Conservation (phyloP, 2,888 invertebrate genomes). For the Hecatera dysodea region DNA sequence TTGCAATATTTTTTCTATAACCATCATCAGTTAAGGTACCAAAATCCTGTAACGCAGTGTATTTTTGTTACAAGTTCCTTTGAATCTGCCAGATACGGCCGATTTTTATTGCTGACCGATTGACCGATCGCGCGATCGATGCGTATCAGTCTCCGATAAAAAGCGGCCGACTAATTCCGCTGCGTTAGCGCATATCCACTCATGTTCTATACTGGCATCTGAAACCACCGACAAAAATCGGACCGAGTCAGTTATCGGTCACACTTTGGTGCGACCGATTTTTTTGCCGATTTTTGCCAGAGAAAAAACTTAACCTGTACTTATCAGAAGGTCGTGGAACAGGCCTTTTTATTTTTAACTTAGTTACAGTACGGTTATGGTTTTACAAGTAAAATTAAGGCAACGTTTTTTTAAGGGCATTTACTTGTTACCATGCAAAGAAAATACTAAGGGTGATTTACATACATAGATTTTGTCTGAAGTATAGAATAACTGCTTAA, state of each 20-base stretch:
- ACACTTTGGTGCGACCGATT: conserved; percentile 6
- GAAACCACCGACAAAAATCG: background rate
- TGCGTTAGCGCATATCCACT: background rate
- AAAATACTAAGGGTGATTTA: conserved; percentile 3
- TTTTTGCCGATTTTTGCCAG: background rate
- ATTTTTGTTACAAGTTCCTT: background rate
- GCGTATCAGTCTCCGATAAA: conserved; percentile 6
- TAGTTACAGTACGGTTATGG: background rate
- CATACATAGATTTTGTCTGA: conserved; percentile 10
- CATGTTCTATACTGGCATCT: background rate
- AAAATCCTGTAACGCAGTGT: too few relatives aligned
- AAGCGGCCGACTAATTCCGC: background rate
- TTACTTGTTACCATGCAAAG: background rate
- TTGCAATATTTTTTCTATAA: too few relatives aligned
- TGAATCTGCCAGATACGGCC: background rate
- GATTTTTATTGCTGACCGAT: background rate
- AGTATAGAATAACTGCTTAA: conserved; percentile 6
- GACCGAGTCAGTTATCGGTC: background rate
- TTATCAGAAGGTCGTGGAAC: conserved; percentile 3
- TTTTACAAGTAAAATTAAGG: background rate
- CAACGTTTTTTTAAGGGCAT: background rate
- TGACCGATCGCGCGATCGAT: too few relatives aligned
- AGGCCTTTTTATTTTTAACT: background rate
- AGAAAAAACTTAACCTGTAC: background rate
- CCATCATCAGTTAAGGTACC: too few relatives aligned